Percentiles rank a stretch among this genome's conserved stretches.
phyloP scores from a whole-genome alignment of 1,140 invertebrate genomes.

The Eufriesea mexicana region DNA sequence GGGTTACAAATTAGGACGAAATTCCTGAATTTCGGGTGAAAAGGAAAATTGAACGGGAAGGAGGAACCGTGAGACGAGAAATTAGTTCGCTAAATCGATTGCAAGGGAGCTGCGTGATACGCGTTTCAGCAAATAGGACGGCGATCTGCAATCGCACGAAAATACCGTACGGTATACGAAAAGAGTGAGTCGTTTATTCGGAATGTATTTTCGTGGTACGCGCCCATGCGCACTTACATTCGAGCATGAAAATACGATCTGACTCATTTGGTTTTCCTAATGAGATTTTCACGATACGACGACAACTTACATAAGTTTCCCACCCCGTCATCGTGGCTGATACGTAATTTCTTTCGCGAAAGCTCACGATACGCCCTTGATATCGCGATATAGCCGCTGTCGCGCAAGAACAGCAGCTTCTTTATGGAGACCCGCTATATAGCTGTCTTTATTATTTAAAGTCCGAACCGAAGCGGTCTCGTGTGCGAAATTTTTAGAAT shows the following conservation, averaged over 20 bases:
- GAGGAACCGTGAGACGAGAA: too few relatives aligned
- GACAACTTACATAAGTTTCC: constrained; percentile 18
- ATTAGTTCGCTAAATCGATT: too few relatives aligned
- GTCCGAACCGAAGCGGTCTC: too few relatives aligned
- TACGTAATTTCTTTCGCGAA: constrained; percentile 3
- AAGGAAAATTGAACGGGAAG: too few relatives aligned
- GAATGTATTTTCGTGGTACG: constrained; percentile 17
- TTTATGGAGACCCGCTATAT: background rate
- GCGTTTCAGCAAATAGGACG: background rate
- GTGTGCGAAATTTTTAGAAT: background rate
- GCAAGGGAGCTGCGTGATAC: background rate
- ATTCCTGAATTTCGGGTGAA: too few relatives aligned
- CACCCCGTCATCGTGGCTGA: background rate
- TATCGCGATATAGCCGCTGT: too few relatives aligned
- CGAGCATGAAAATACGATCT: constrained; percentile 34
- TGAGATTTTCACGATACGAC: constrained; percentile 39
- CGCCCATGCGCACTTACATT: constrained; percentile 8
- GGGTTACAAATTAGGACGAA: too few relatives aligned
- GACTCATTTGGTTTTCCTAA: constrained; percentile 44
- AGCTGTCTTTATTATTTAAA: background rate
- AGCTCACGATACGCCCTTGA: background rate
- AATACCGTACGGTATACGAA: constrained; percentile 20
- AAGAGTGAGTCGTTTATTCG: constrained; percentile 17
- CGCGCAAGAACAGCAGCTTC: background rate
- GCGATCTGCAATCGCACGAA: constrained; percentile 17